Evolutionary conservation across 1,140 invertebrate genomes (phyloP).

Genomic region (Drosophila auraria): DNA sequence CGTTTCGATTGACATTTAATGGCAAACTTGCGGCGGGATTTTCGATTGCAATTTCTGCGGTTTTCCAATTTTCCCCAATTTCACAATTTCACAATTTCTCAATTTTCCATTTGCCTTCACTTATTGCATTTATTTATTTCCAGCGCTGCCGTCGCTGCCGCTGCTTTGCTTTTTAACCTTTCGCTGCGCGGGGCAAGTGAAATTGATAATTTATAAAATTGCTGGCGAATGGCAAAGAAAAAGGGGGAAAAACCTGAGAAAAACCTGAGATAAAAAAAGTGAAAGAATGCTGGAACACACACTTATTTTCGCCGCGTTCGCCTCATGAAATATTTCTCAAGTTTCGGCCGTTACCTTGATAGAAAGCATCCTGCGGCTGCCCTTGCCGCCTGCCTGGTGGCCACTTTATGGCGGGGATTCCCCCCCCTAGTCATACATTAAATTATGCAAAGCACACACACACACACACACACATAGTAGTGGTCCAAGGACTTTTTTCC

Average conservation of each 20-base stretch:
- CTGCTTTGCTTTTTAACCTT: slow-evolving; percentile 59
- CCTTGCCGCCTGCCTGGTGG: slow-evolving; percentile 18
- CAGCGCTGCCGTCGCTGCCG: slow-evolving; percentile 26
- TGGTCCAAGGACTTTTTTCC: slow-evolving; percentile 17
- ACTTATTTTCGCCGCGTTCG: slow-evolving; percentile 32
- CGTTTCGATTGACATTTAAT: slow-evolving; percentile 68
- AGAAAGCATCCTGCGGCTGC: slow-evolving; percentile 48
- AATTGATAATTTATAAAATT: slow-evolving; percentile 82
- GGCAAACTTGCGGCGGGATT: slow-evolving; percentile 72
- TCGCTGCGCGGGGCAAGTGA: slow-evolving; percentile 52
- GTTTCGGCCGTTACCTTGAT: slow-evolving; percentile 53
- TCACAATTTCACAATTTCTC: slow-evolving; percentile 65
- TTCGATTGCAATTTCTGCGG: slow-evolving; percentile 71
- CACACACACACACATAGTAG: neutral
- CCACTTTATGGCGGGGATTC: slow-evolving; percentile 39
- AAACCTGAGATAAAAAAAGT: too few species aligned
- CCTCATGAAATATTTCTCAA: slow-evolving; percentile 55
- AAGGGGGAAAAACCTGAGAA: neutral
- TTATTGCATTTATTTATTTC: slow-evolving; percentile 58
- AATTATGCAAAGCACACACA: slow-evolving; percentile 52
- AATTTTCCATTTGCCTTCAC: slow-evolving; percentile 63
- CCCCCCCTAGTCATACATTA: slow-evolving; percentile 29
- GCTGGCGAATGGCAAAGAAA: slow-evolving; percentile 64
- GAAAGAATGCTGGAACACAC: slow-evolving; percentile 1
- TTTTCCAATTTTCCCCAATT: slow-evolving; percentile 71